These are phyloP conservation scores for Sebastes hubbsi DNA, from an alignment of 2,797 vertebrate genomes.

Conservation along the genomic window DNA sequence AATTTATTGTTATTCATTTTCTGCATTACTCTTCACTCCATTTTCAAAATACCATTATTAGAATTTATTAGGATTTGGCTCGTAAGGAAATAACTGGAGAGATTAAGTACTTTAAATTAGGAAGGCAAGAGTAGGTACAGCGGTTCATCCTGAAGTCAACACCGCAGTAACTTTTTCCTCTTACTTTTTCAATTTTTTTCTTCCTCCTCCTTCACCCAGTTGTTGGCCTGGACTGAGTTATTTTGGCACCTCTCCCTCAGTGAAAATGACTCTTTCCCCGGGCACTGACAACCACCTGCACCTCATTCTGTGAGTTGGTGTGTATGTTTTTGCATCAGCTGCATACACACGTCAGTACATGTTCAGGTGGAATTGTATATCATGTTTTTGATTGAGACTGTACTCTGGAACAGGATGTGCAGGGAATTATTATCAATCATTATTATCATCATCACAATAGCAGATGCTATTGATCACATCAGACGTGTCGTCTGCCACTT, in stretches of 20 bases:
- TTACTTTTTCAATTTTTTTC: neutral
- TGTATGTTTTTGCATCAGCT: neutral
- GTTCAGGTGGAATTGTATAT: neutral
- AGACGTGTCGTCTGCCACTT: neutral
- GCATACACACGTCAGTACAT: slow-evolving; percentile 18
- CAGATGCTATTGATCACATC: neutral
- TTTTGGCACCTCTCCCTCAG: slow-evolving; percentile 41
- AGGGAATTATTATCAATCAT: neutral
- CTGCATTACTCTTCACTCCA: neutral
- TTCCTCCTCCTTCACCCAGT: neutral
- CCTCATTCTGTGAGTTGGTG: slow-evolving; percentile 5
- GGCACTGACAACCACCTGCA: slow-evolving; percentile 54
- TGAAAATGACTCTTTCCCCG: slow-evolving; percentile 47
- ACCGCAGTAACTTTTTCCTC: neutral
- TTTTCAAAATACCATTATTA: neutral
- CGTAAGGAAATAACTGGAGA: neutral
- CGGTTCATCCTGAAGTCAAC: neutral
- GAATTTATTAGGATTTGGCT: neutral
- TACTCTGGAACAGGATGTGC: neutral
- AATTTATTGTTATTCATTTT: neutral
- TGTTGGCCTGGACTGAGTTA: slow-evolving; percentile 11
- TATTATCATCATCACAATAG: neutral
- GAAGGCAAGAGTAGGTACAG: neutral
- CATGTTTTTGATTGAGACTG: neutral
- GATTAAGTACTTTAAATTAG: neutral